Conservation (phyloP, 2,888 invertebrate genomes). For the Clostera curtula region DNA sequence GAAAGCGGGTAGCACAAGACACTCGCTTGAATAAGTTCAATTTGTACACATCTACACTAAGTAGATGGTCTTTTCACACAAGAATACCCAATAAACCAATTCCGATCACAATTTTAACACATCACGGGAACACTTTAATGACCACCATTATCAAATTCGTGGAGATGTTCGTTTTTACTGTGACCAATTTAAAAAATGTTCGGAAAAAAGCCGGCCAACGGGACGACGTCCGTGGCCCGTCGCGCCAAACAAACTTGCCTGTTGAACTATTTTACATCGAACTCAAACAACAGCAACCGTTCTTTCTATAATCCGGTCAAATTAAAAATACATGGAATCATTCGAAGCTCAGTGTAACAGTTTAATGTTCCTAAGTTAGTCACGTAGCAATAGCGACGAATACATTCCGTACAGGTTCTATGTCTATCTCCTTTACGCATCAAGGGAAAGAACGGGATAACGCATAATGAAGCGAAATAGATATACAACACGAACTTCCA, state of each 20-base stretch:
- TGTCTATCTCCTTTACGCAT: constrained; percentile 20
- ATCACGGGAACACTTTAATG: constrained; percentile 35
- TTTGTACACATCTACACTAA: constrained; percentile 34
- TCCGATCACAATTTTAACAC: constrained; percentile 35
- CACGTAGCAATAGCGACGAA: constrained; percentile 34
- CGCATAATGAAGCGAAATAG: constrained; percentile 28
- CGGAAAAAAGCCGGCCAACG: constrained; percentile 47
- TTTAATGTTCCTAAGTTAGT: constrained; percentile 26
- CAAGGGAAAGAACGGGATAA: constrained; percentile 16
- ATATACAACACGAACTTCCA: constrained; percentile 20
- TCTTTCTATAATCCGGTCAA: constrained; percentile 43
- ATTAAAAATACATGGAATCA: constrained; percentile 27
- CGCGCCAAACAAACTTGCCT: constrained; percentile 56
- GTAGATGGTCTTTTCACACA: constrained; percentile 24
- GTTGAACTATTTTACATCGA: constrained; percentile 20
- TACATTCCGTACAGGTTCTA: constrained; percentile 36
- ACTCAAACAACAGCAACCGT: constrained; percentile 30
- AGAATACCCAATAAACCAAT: constrained; percentile 28
- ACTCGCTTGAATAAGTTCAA: constrained; percentile 36
- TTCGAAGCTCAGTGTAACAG: constrained; percentile 15
- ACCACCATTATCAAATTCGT: constrained; percentile 43
- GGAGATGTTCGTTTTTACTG: constrained; percentile 43
- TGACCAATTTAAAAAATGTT: constrained; percentile 41
- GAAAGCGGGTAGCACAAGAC: constrained; percentile 39
- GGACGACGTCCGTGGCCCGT: constrained; percentile 51